A percentile compares a stretch with the other conserved stretches of the same genome.
phyloP scores from a whole-genome alignment of 2,888 invertebrate genomes.

The Empis stercorea region DNA sequence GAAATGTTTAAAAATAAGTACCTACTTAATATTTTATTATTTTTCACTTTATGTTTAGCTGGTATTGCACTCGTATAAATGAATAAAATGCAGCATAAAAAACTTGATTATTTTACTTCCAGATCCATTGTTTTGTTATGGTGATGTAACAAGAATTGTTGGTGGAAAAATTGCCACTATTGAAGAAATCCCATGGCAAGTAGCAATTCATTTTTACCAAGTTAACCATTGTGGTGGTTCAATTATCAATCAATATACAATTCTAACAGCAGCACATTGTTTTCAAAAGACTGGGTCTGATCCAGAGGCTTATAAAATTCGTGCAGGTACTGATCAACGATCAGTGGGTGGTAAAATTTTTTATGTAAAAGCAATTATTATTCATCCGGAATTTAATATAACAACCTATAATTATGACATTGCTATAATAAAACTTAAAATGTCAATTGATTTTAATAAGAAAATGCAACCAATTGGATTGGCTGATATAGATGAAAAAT shows the following conservation, averaged over 20 bases:
- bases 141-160: constrained; percentile 5
- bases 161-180: constrained; percentile 9
- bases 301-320: constrained; percentile 20
- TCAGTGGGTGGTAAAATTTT: constrained; percentile 23
- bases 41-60: no score
- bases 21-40: no score
- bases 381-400: constrained; percentile 35
- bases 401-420: constrained; percentile 37
- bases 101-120: no score
- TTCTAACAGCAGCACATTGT: constrained; percentile 44
- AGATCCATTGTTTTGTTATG: not conserved
- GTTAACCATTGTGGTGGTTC: constrained; percentile 40
- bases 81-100: no score
- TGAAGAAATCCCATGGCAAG: constrained; percentile 10
- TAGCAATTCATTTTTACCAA: constrained; percentile 18
- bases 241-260: constrained; percentile 37
- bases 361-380: constrained; percentile 31
- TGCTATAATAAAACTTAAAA: constrained; percentile 38
- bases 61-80: no score
- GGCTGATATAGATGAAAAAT: constrained; percentile 17
- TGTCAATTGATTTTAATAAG: constrained; percentile 31
- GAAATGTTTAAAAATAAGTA: no score
- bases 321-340: constrained; percentile 39
- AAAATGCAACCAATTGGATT: constrained; percentile 32
- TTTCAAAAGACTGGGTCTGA: constrained; percentile 20